Percentiles rank a stretch among this genome's conserved stretches.
Conservation (phyloP, 1,140 invertebrate genomes). For the Pseudomyrmex gracilis region DNA sequence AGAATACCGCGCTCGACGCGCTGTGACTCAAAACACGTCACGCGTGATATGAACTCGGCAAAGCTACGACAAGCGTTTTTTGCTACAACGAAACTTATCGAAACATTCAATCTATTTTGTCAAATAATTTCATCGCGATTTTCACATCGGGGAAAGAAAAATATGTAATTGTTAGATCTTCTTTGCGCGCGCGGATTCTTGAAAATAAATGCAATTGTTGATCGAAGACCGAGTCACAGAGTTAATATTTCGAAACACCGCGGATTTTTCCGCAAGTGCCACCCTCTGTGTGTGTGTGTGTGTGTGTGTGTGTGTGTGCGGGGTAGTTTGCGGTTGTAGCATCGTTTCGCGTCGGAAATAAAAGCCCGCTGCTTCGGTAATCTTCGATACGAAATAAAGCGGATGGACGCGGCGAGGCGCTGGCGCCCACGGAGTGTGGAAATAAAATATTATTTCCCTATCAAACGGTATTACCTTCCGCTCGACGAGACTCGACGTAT, state of each 20-base stretch:
- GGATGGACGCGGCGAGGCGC: conserved; percentile 18
- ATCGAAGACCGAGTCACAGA: not conserved
- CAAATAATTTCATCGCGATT: not conserved
- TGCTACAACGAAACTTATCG: too few relatives aligned
- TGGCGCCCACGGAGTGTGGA: conserved; percentile 15
- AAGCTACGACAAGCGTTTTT: not conserved
- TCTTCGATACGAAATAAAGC: conserved; percentile 51
- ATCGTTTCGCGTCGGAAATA: conserved; percentile 52
- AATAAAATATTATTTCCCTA: conserved; percentile 84
- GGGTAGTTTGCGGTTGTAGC: conserved; percentile 22
- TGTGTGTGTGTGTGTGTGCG: too few relatives aligned
- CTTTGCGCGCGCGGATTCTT: not conserved
- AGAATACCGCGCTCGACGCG: not conserved
- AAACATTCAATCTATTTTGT: not conserved
- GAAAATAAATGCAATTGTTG: not conserved
- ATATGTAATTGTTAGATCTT: too few relatives aligned
- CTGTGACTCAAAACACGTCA: not conserved
- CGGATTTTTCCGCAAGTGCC: not conserved
- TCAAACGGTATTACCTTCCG: conserved; percentile 81
- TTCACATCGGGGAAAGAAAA: not conserved
- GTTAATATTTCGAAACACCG: not conserved
- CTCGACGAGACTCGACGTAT: conserved; percentile 75
- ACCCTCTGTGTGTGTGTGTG: conserved; percentile 14
- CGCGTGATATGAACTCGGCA: not conserved
- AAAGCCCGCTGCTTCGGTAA: conserved; percentile 57